Evolutionary conservation across 2,113 vertebrate genomes (phyloP).

Genomic region (Triplophysa dalaica): DNA sequence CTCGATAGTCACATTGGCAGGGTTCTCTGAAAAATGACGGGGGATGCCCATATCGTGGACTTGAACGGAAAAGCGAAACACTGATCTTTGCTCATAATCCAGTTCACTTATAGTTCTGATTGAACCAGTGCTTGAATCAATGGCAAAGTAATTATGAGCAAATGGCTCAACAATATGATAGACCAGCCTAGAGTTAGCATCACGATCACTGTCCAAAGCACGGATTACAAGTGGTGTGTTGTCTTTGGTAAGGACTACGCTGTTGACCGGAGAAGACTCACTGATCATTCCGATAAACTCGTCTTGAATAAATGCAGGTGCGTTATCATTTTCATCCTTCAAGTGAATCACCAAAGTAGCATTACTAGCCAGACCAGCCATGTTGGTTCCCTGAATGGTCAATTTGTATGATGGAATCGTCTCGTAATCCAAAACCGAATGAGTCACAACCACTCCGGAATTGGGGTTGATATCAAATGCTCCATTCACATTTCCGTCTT

Average conservation of each 20-base stretch:
- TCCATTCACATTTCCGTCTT: slow-evolving; percentile 82
- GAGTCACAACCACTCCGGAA: slow-evolving; percentile 88
- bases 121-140: slow-evolving; percentile 94
- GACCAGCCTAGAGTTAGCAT: slow-evolving; percentile 88
- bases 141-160: slow-evolving; percentile 87
- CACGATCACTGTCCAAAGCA: slow-evolving; percentile 86
- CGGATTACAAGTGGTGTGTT: slow-evolving; percentile 88
- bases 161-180: slow-evolving; percentile 95
- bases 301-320: slow-evolving; percentile 80
- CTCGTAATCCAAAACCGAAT: slow-evolving; percentile 89
- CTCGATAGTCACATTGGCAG: slow-evolving; percentile 90
- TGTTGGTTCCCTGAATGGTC: slow-evolving; percentile 90
- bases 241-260: slow-evolving; percentile 84
- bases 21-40: slow-evolving; percentile 84
- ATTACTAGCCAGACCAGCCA: slow-evolving; percentile 89
- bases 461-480: slow-evolving; percentile 91
- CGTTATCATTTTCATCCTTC: slow-evolving; percentile 94
- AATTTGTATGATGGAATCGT: slow-evolving; percentile 78
- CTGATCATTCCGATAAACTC: slow-evolving; percentile 89
- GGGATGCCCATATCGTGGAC: slow-evolving; percentile 90
- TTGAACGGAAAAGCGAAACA: slow-evolving; percentile 91
- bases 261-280: slow-evolving; percentile 85
- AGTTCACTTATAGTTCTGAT: slow-evolving; percentile 81
- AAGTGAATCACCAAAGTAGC: slow-evolving; percentile 83
- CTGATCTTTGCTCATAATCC: slow-evolving; percentile 87